phyloP scores from a whole-genome alignment of 2,797 vertebrate genomes.

The Okamejei kenojei region DNA sequence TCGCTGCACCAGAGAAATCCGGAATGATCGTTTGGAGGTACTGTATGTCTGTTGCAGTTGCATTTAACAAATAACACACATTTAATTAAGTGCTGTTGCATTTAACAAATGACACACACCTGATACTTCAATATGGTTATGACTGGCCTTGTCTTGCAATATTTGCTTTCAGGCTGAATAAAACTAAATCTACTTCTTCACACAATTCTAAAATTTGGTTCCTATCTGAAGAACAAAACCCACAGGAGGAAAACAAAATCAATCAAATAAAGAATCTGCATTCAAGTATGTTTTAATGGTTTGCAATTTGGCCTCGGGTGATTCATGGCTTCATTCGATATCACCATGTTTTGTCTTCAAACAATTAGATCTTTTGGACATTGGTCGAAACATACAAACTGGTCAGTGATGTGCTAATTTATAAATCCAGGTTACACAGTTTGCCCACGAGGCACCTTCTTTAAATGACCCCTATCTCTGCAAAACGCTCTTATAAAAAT shows the following conservation, averaged over 20 bases:
- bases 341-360: background rate
- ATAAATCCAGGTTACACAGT: background rate
- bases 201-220: background rate
- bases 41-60: too few species aligned
- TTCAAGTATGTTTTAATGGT: background rate
- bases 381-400: background rate
- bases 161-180: background rate
- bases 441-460: background rate
- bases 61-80: too few species aligned
- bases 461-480: conserved; percentile 20
- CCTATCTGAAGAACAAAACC: background rate
- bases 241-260: conserved; percentile 20
- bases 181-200: background rate
- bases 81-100: background rate
- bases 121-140: background rate
- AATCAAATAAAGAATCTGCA: background rate
- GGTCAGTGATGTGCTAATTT: background rate
- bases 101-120: background rate
- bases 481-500: background rate
- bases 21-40: too few species aligned
- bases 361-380: background rate
- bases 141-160: background rate
- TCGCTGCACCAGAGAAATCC: too few species aligned
- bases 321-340: background rate
- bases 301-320: background rate